Base-by-base conservation (phyloP, 2,888 invertebrate species). In the Falcaria lacertinaria region DNA sequence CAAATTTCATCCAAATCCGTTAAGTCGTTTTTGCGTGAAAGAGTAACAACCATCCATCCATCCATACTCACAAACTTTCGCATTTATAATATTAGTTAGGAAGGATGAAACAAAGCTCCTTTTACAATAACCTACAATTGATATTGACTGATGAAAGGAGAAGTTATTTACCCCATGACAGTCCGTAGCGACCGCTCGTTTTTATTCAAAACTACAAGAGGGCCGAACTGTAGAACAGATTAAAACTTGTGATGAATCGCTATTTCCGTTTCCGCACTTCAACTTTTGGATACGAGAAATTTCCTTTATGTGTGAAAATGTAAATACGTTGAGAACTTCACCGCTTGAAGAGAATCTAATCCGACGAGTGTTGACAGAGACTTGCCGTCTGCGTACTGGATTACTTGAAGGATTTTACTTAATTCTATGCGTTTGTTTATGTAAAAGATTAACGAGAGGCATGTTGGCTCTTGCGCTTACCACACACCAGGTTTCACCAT, bases 231-330 rank as follows among this genome's bases (percentile, higher is more conserved):
- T 69, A 65, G 67, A 84, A 83, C 82, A 85, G 82, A 84, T 84
- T 85, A 85, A 85, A 86, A 85, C 80, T 86, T 85, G 76, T 84
- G 83, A 83, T 82, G 85, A 85, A 85, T 84, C 79, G 83, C 76
- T 81, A 80, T 83, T 83, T 85, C 80, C 81, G 72, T 78, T 80
- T 66, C 71, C 66, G 60, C 73, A 70, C 78, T 76, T 73, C 69
- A 75, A 80, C 74, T 81, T 77, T 69, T 70, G 69, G 76, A 75
- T 79, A 74, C 74, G 75, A 73, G 81, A 67, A 77, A 81, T 86
- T 80, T 80, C 80, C 82, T 85, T 81, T 79, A 80, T 81, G 78
- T 85, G 82, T 80, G 80, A 82, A 86, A 85, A 87, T 86, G 87
- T 85, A 85, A 86, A 87, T 86, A 87, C 74, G 74, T 64, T 60